These are phyloP conservation scores for Enoplosus armatus DNA, from an alignment of 2,797 vertebrate genomes.

Conservation along the genomic window DNA sequence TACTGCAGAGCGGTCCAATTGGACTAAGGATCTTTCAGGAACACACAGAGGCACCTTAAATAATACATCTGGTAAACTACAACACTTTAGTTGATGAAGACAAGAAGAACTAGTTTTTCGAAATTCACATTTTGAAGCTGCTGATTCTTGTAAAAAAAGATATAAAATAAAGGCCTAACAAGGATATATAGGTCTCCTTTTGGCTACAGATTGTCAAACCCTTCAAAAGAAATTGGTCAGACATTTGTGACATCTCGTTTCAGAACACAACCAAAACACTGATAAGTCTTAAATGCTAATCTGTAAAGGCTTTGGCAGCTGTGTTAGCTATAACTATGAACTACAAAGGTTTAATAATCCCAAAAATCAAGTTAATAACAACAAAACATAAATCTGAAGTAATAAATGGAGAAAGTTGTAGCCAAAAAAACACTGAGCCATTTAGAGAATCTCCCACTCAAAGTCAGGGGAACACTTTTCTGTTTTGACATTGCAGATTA, in stretches of 20 bases:
- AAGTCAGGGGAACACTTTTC: not conserved
- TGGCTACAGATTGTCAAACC: constrained; percentile 52
- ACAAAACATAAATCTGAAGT: constrained; percentile 19
- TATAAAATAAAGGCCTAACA: not conserved
- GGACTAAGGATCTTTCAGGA: constrained; percentile 32
- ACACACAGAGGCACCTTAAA: constrained; percentile 24
- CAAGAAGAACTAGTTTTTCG: not conserved
- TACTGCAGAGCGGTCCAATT: not conserved
- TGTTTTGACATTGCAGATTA: constrained; percentile 20
- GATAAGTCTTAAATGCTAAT: constrained; percentile 25
- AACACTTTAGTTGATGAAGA: constrained; percentile 31
- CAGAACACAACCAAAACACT: constrained; percentile 29
- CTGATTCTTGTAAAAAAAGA: constrained; percentile 34
- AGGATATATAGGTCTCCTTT: constrained; percentile 14
- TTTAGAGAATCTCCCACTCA: not conserved
- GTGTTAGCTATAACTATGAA: constrained; percentile 26
- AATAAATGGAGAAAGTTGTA: not conserved
- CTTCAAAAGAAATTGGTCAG: constrained; percentile 18
- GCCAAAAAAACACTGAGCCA: constrained; percentile 15
- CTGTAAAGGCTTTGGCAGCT: constrained; percentile 51
- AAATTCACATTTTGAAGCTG: constrained; percentile 62
- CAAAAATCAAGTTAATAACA: constrained; percentile 2
- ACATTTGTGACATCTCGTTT: constrained; percentile 12
- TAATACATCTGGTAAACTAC: constrained; percentile 39
- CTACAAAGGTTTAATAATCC: constrained; percentile 32